Evolutionary conservation across 2,888 invertebrate genomes (phyloP).

Genomic region (Phorcus lineatus): DNA sequence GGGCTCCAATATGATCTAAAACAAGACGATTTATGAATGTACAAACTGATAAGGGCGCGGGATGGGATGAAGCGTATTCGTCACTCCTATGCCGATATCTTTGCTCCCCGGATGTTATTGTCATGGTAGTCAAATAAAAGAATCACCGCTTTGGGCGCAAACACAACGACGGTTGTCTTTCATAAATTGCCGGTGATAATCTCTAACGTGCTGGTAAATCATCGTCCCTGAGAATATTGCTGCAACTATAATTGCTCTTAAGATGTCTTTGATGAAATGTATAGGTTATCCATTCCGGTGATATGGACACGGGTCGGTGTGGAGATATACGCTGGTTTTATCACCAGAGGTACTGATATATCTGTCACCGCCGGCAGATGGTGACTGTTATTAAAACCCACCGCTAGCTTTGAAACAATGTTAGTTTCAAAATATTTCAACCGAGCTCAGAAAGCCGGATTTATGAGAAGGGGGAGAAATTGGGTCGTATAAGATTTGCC

Average conservation of each 20-base stretch:
- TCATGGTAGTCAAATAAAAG: constrained; percentile 11
- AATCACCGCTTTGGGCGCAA: constrained; percentile 22
- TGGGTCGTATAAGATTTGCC: neutral
- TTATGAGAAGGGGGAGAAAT: neutral
- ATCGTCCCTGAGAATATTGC: neutral
- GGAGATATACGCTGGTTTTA: constrained; percentile 16
- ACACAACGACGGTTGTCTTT: constrained; percentile 23
- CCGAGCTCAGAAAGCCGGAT: neutral
- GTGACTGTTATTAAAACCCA: constrained; percentile 17
- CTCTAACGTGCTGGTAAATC: constrained; percentile 22
- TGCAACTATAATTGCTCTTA: constrained; percentile 7
- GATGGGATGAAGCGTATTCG: constrained; percentile 10
- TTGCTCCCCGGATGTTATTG: constrained; percentile 21
- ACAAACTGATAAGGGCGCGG: neutral
- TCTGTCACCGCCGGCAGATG: constrained; percentile 17
- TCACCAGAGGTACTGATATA: constrained; percentile 5
- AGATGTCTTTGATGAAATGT: constrained; percentile 18
- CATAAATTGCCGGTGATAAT: constrained; percentile 24
- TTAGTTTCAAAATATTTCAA: constrained; percentile 23
- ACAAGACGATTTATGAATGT: constrained; percentile 19
- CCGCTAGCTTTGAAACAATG: constrained; percentile 12
- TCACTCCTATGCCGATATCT: constrained; percentile 14
- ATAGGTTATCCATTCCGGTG: constrained; percentile 16
- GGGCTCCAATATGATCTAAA: constrained; percentile 16
- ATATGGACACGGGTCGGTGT: neutral